phyloP scores from a whole-genome alignment of 2,888 invertebrate genomes.

The Thysanoteuthis rhombus region DNA sequence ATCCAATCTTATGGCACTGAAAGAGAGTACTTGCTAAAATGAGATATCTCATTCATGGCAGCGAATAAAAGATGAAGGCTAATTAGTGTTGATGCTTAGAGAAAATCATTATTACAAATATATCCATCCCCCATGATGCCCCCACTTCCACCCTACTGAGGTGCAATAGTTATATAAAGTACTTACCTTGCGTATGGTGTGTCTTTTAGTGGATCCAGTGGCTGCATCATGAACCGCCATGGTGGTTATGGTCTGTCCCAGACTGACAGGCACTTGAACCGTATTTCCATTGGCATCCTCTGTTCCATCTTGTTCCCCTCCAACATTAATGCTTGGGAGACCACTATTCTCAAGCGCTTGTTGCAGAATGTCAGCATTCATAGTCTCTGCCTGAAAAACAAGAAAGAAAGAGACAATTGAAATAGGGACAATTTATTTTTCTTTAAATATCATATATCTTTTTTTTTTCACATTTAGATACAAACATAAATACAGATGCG shows the following conservation, averaged over 20 bases:
- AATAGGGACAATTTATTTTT: not conserved
- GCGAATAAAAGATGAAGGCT: too few relatives aligned
- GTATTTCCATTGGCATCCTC: not conserved
- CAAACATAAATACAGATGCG: too few relatives aligned
- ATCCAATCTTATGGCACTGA: too few relatives aligned
- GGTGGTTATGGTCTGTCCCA: conserved; percentile 45
- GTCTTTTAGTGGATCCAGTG: conserved; percentile 64
- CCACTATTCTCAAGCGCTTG: conserved; percentile 71
- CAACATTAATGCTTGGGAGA: conserved; percentile 47
- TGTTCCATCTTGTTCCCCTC: not conserved
- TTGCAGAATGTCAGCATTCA: conserved; percentile 70
- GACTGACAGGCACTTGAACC: not conserved
- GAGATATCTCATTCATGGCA: too few relatives aligned
- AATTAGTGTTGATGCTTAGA: too few relatives aligned
- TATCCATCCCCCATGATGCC: too few relatives aligned
- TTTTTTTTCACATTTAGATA: too few relatives aligned
- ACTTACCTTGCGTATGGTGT: conserved; percentile 71
- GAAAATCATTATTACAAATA: too few relatives aligned
- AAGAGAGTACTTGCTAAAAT: too few relatives aligned
- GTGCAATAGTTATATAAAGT: not conserved
- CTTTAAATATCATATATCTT: too few relatives aligned
- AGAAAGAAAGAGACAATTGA: not conserved
- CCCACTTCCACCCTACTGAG: too few relatives aligned
- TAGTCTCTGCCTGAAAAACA: not conserved
- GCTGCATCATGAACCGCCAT: conserved; percentile 64